phyloP scores from a whole-genome alignment of 2,797 vertebrate genomes.

The Galaxias olidus region DNA sequence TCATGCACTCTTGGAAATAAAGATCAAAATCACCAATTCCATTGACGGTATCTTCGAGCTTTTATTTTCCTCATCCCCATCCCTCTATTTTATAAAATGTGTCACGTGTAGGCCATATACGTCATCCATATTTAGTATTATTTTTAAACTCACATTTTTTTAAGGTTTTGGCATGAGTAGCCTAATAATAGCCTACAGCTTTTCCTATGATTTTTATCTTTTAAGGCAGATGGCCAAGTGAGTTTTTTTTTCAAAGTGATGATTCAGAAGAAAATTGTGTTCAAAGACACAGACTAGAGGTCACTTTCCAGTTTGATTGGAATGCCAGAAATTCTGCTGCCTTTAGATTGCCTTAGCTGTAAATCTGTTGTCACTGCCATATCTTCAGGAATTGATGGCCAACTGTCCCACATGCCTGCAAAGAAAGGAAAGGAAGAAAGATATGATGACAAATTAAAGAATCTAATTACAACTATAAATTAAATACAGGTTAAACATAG shows the following conservation, averaged over 20 bases:
- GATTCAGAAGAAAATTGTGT: background rate
- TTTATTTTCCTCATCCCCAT: no score
- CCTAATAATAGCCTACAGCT: no score
- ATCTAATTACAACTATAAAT: constrained; percentile 6
- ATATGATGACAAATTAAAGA: constrained; percentile 18
- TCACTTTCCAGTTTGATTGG: constrained; percentile 18
- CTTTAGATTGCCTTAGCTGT: constrained; percentile 14
- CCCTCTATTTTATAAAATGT: no score
- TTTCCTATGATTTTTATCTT: no score
- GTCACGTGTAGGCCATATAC: no score
- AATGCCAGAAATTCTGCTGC: constrained; percentile 11
- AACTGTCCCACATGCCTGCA: constrained; percentile 10
- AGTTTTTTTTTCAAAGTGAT: background rate
- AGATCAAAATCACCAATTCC: no score
- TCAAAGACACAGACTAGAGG: constrained; percentile 6
- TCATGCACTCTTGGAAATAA: no score
- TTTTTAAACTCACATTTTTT: no score
- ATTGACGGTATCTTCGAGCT: no score
- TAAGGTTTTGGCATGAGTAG: no score
- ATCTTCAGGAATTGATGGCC: constrained; percentile 4
- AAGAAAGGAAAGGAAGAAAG: constrained; percentile 2
- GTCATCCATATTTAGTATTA: no score
- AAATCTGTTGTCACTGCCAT: constrained; percentile 27
- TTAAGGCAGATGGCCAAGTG: no score
- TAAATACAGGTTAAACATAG: background rate